Conservation (phyloP, 2,888 invertebrate genomes). For the Torymus tubicola region DNA sequence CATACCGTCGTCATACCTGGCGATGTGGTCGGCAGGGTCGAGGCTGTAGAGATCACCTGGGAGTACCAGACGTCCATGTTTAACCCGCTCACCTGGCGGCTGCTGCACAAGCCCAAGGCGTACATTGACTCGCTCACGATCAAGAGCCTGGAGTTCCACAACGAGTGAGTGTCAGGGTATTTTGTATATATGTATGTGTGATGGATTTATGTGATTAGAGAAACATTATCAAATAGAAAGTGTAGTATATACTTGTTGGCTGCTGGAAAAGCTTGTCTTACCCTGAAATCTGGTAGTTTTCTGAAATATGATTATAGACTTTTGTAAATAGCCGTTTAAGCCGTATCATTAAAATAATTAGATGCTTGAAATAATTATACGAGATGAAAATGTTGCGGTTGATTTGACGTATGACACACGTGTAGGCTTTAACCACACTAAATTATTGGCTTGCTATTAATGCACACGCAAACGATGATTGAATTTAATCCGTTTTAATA, state of each 20-base stretch:
- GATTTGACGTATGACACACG: no score
- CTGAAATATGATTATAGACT: no score
- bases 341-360: no score
- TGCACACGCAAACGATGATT: no score
- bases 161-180: conserved; percentile 78
- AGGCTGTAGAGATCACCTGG: conserved; percentile 86
- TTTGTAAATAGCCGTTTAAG: no score
- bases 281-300: no score
- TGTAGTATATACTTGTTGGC: neutral
- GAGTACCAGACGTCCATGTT: conserved; percentile 86
- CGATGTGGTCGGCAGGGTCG: conserved; percentile 82
- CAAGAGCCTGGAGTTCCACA: conserved; percentile 84
- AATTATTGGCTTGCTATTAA: no score
- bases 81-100: conserved; percentile 90
- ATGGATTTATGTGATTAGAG: neutral
- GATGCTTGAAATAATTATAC: no score
- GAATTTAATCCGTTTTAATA: neutral
- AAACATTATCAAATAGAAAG: neutral
- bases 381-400: neutral
- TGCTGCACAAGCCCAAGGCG: conserved; percentile 85
- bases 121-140: conserved; percentile 85
- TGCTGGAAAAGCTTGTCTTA: no score
- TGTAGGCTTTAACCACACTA: no score
- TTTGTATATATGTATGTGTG: neutral
- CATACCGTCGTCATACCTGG: conserved; percentile 84